phyloP scores from a whole-genome alignment of 2,888 invertebrate genomes.

The Xylocampa areola region DNA sequence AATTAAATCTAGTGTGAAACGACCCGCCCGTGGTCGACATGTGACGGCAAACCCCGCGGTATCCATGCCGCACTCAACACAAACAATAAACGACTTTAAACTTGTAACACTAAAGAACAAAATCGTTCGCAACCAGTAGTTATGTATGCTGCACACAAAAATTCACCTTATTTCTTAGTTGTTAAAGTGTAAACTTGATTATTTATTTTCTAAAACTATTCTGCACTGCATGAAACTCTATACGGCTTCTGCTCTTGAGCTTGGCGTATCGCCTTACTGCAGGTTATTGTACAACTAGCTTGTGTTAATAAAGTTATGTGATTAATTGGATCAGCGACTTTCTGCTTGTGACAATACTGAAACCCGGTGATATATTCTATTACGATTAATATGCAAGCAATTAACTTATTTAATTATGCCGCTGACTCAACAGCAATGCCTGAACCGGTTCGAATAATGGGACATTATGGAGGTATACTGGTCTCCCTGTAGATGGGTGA shows the following conservation, averaged over 20 bases:
- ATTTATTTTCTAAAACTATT: neutral
- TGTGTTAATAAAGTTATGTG: conserved; percentile 29
- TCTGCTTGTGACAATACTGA: conserved; percentile 2
- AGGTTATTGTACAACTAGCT: conserved; percentile 21
- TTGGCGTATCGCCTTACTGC: conserved; percentile 40
- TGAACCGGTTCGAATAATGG: no score
- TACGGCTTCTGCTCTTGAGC: conserved; percentile 49
- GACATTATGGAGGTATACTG: no score
- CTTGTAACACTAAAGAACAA: neutral
- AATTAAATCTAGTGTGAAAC: conserved; percentile 63
- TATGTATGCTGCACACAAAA: neutral
- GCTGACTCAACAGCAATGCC: no score
- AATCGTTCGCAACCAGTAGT: neutral
- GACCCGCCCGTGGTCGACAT: conserved; percentile 32
- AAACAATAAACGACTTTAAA: conserved; percentile 1
- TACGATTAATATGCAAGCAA: conserved; percentile 18
- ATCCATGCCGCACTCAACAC: neutral
- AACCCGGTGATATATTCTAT: conserved; percentile 22
- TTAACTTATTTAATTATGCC: conserved; percentile 23
- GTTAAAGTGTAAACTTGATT: conserved; percentile 12
- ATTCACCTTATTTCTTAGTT: neutral
- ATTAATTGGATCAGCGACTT: conserved; percentile 35
- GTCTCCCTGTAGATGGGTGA: no score
- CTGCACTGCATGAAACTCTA: conserved; percentile 17
- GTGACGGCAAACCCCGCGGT: conserved; percentile 7